Percentiles rank a stretch among this genome's conserved stretches.
phyloP scores from a whole-genome alignment of 2,888 invertebrate genomes.

The Drosophila mulleri region DNA sequence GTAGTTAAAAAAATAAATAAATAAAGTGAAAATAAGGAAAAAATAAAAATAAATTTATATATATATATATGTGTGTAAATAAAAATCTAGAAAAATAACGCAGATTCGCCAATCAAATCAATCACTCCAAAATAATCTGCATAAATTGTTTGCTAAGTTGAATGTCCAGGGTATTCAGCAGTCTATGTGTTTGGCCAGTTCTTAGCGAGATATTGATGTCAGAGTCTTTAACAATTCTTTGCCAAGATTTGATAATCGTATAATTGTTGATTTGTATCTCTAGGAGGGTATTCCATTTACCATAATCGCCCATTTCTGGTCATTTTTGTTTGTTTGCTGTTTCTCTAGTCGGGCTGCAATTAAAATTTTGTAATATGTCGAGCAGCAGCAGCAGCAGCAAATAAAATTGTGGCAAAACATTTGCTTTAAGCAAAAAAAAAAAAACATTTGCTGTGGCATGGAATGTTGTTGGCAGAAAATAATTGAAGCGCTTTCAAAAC shows the following conservation, averaged over 20 bases:
- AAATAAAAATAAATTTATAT: too few relatives aligned
- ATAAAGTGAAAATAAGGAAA: background rate
- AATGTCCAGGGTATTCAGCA: background rate
- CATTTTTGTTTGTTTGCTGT: constrained; percentile 35
- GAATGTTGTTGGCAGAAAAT: constrained; percentile 72
- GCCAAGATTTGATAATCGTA: background rate
- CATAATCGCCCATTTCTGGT: constrained; percentile 27
- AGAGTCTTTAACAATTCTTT: background rate
- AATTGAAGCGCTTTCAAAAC: constrained; percentile 76
- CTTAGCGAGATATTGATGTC: background rate
- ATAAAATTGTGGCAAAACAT: constrained; percentile 65
- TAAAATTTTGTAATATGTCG: constrained; percentile 76
- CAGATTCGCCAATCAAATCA: too few relatives aligned
- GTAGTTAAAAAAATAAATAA: background rate
- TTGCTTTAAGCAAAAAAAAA: constrained; percentile 49
- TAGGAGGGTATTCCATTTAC: constrained; percentile 32
- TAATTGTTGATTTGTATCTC: background rate
- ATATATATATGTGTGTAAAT: too few relatives aligned
- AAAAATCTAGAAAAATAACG: background rate
- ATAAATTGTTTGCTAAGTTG: too few relatives aligned
- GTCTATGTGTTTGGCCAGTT: background rate
- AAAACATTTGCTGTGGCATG: constrained; percentile 48
- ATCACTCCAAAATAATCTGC: too few relatives aligned
- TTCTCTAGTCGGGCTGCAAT: constrained; percentile 53
- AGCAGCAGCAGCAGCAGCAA: constrained; percentile 22